Evolutionary conservation across 2,797 vertebrate species (phyloP).

Genomic region (Dendrocincla tyrannina): DNA sequence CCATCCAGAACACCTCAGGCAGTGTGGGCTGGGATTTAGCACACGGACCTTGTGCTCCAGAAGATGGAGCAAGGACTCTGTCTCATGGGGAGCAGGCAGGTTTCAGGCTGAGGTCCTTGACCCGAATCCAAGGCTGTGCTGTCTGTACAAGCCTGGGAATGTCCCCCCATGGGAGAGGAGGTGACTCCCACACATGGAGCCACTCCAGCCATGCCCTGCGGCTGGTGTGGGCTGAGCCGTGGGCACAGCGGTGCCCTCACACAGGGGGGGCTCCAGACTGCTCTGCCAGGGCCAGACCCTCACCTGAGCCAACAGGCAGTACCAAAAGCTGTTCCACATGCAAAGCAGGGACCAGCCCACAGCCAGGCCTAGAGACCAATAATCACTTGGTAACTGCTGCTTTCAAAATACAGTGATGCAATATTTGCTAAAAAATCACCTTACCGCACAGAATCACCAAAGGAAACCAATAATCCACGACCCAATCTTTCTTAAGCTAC

Average conservation of each 20-base stretch:
- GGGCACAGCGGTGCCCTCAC: background rate
- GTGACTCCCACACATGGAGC: background rate
- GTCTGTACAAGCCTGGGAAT: background rate
- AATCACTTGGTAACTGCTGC: background rate
- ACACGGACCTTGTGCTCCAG: background rate
- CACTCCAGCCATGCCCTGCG: background rate
- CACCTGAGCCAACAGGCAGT: background rate
- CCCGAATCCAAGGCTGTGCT: background rate
- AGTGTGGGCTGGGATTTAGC: background rate
- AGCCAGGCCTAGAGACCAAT: background rate
- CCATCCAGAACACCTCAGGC: background rate
- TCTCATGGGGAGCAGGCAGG: accelerated
- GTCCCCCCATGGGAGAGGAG: background rate
- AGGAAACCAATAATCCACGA: background rate
- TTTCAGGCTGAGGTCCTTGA: background rate
- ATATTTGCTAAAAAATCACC: background rate
- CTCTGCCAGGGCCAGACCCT: background rate
- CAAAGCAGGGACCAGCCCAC: background rate
- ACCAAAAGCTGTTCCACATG: background rate
- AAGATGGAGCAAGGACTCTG: background rate
- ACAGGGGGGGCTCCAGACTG: background rate
- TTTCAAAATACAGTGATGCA: background rate
- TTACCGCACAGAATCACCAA: background rate
- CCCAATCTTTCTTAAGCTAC: background rate
- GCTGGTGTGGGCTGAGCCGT: background rate